These are phyloP conservation scores for Centrocercus urophasianus DNA, from an alignment of 2,113 vertebrate genomes.

Conservation along the genomic window DNA sequence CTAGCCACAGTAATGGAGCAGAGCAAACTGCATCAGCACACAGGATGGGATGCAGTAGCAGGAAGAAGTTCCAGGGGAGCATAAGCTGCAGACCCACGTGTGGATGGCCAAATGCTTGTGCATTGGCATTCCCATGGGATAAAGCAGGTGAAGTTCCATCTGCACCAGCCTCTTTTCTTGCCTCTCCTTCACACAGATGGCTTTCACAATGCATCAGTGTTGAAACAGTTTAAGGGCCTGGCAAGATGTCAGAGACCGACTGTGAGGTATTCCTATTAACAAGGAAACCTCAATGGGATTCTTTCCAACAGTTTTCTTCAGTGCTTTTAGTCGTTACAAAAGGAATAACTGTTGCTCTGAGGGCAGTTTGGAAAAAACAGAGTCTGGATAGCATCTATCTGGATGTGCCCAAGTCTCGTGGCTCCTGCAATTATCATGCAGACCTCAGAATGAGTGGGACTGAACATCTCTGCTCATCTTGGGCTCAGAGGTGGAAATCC, in stretches of 20 bases:
- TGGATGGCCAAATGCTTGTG: not conserved
- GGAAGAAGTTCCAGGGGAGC: not conserved
- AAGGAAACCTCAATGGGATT: not conserved
- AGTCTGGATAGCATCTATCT: not conserved
- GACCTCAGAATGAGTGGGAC: fast-evolving
- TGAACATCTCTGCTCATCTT: not conserved
- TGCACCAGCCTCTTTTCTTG: not conserved
- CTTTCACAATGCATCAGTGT: not conserved
- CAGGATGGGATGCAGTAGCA: not conserved
- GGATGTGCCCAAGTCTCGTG: not conserved
- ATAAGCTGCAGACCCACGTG: not conserved
- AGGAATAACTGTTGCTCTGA: not conserved
- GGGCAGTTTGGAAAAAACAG: not conserved
- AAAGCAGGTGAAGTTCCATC: not conserved
- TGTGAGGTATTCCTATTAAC: not conserved
- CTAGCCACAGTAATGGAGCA: not conserved
- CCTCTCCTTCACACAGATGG: fast-evolving
- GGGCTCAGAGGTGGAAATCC: not conserved
- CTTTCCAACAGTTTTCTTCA: not conserved
- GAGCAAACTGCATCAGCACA: not conserved
- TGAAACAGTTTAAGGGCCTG: not conserved
- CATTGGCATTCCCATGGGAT: fast-evolving
- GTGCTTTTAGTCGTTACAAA: not conserved
- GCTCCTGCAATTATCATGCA: not conserved
- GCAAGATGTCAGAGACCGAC: not conserved